A percentile compares a stretch with the other conserved stretches of the same genome.
These are phyloP conservation scores for Microcebus murinus DNA, from an alignment of 2,113 vertebrate species.

Conservation along the genomic window DNA sequence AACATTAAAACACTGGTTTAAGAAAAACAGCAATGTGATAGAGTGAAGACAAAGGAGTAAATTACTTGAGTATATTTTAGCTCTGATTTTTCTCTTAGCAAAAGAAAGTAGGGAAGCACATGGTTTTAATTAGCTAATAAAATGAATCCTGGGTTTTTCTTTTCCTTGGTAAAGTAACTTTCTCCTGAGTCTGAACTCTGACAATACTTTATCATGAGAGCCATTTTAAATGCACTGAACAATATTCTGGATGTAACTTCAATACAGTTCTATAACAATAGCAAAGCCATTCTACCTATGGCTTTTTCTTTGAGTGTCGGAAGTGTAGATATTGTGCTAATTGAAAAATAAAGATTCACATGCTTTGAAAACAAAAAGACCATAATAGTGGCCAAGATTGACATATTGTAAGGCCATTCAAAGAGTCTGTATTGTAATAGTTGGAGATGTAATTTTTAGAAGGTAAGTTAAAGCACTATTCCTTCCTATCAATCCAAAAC, in stretches of 20 bases:
- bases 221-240: background rate
- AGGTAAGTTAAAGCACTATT: background rate
- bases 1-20: background rate
- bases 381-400: background rate
- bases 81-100: background rate
- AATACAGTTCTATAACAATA: background rate
- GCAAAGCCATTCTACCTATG: background rate
- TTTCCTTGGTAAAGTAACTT: background rate
- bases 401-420: background rate
- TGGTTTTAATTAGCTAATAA: conserved; percentile 8
- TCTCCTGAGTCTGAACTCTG: background rate
- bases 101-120: background rate
- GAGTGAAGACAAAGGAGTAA: background rate
- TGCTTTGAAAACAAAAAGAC: background rate
- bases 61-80: background rate
- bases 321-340: background rate
- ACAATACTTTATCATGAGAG: conserved; percentile 5
- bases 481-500: background rate
- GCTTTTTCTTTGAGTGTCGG: background rate
- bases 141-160: background rate
- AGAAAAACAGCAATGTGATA: background rate
- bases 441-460: background rate
- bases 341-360: background rate
- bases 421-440: background rate
- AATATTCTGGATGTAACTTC: conserved; percentile 9